A percentile compares a stretch with the other conserved stretches of the same genome.
Conservation (phyloP, 1,140 invertebrate genomes). For the Druon quercuslanigerum region DNA sequence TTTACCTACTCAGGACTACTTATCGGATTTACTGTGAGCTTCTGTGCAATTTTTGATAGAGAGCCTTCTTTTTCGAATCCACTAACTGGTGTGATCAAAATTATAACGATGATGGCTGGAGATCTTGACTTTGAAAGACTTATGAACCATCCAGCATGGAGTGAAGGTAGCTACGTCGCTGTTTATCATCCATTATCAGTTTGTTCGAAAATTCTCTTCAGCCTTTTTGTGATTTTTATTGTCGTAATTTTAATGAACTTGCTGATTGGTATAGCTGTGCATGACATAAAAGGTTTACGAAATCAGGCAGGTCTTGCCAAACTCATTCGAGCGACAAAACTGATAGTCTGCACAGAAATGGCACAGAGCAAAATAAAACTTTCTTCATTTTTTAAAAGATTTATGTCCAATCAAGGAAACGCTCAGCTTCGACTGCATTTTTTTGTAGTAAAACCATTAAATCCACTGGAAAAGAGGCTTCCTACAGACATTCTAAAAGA, state of each 20-base stretch:
- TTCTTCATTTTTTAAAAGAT: constrained; percentile 71
- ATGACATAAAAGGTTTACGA: constrained; percentile 81
- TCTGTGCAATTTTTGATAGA: constrained; percentile 80
- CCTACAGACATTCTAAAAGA: constrained; percentile 80
- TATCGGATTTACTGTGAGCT: constrained; percentile 81
- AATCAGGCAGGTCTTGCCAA: constrained; percentile 82
- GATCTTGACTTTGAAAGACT: constrained; percentile 81
- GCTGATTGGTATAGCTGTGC: constrained; percentile 81
- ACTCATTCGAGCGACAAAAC: constrained; percentile 81
- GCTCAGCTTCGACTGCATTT: constrained; percentile 69
- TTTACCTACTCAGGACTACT: constrained; percentile 80
- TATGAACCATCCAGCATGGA: constrained; percentile 74
- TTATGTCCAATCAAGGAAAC: constrained; percentile 65
- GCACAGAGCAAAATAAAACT: constrained; percentile 78
- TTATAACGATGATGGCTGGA: constrained; percentile 83
- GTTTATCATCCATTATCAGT: constrained; percentile 73
- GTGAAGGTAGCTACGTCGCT: constrained; percentile 59
- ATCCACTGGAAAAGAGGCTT: constrained; percentile 79
- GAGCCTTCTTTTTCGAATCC: constrained; percentile 79
- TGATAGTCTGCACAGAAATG: constrained; percentile 82
- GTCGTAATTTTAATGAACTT: constrained; percentile 84
- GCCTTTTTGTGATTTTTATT: constrained; percentile 80
- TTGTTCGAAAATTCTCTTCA: constrained; percentile 80
- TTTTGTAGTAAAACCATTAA: constrained; percentile 81
- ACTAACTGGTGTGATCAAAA: constrained; percentile 78